A percentile compares a stretch with the other conserved stretches of the same genome.
These are phyloP conservation scores for Dynastes hyllus DNA, from an alignment of 2,888 invertebrate species.

Conservation along the genomic window DNA sequence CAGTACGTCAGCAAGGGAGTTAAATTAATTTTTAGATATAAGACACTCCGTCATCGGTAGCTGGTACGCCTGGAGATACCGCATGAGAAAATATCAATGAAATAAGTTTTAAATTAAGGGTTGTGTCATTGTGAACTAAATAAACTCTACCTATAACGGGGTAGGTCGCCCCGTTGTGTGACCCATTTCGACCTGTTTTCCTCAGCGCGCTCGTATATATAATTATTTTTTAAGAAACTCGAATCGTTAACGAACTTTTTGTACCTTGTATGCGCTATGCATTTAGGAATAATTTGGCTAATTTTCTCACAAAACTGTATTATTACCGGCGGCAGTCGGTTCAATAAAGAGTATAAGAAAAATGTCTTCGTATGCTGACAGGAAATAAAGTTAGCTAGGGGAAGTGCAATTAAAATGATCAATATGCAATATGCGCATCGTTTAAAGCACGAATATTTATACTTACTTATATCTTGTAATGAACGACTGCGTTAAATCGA, in stretches of 20 bases:
- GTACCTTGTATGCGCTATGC: constrained; percentile 38
- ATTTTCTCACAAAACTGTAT: constrained; percentile 41
- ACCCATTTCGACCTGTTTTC: constrained; percentile 62
- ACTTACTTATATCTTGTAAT: neutral
- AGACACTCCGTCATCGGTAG: constrained; percentile 58
- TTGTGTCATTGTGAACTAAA: constrained; percentile 68
- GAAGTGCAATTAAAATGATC: constrained; percentile 11
- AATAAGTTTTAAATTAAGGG: constrained; percentile 71
- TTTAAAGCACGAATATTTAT: neutral
- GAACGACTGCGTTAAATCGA: no score
- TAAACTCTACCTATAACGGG: constrained; percentile 60
- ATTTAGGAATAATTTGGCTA: constrained; percentile 54
- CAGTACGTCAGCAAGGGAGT: constrained; percentile 56
- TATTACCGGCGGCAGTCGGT: constrained; percentile 8
- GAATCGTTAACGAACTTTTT: constrained; percentile 58
- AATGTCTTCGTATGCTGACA: neutral
- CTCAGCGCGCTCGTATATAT: constrained; percentile 53
- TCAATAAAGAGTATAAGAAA: constrained; percentile 7
- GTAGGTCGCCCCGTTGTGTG: constrained; percentile 61
- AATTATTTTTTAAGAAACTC: constrained; percentile 55
- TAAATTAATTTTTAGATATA: constrained; percentile 55
- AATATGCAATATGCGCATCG: neutral
- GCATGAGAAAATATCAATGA: constrained; percentile 70
- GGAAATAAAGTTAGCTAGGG: constrained; percentile 5
- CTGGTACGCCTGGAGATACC: constrained; percentile 61